Base-by-base conservation (phyloP, 1,140 invertebrate species). In the Aphaenogaster floridana region DNA sequence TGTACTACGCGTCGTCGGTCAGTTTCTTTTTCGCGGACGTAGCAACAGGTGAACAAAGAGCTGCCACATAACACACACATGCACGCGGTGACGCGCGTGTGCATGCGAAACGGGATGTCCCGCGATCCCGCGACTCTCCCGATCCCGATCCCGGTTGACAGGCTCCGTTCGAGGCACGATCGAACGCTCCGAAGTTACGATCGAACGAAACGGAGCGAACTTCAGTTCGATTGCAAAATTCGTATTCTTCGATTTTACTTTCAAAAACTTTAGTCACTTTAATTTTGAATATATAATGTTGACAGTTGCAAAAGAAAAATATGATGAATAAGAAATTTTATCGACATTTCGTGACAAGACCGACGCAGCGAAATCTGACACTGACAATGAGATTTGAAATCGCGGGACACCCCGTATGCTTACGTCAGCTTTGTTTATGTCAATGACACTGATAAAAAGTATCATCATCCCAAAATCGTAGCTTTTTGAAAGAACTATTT, bases 21-120 rank as follows among this genome's bases (percentile, higher is more conserved):
- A 91, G 90, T 89, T 92, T 95, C 88, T 94, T 93, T 88, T 76
- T 93, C 68, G 88, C 91, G 64, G 94, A 94, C 87, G 81, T 94
- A 76, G 88, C 93, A 90, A 95, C 94, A 95, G 95, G 95, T 95
- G 92, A 92, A 90, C 80, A 91, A 89, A 87, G 81, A 88, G 74
- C 34, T 64, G 59, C 7, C 48, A 15, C 63, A 50, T 42, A 28
- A 77, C n/a, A 13, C 11, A 6, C 39, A 66, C 9, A 13, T 5
- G 1, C 34, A 42, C 6, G 21, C 48, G 15, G 0, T 2, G 3
- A 36, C 36, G 39, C 36, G 64, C 36, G 39, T 28, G n/a, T 48
- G 66, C 42, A 42, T 28, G 39, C 13, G 42, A 21, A 39, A 69
- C 13, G 34, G 45, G 36, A 42, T 81, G 76, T 69, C 80, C 2